Evolutionary conservation across 1,140 invertebrate species (phyloP).

Genomic region (Asobara japonica): DNA sequence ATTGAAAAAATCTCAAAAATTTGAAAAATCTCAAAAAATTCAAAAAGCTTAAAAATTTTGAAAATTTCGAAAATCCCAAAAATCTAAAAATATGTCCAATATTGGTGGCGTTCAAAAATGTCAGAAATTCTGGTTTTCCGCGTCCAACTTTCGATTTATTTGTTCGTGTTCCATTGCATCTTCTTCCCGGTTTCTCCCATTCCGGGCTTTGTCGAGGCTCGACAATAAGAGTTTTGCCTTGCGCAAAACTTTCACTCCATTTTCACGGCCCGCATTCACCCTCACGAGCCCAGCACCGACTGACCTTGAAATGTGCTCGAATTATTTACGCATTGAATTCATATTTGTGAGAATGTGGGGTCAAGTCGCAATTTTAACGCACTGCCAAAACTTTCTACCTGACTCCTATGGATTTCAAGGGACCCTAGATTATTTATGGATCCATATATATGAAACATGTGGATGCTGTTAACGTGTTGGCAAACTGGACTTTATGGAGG

Average conservation of each 20-base stretch:
- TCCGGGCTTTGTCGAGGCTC: background rate
- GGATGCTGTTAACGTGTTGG: constrained; percentile 48
- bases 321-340: constrained; percentile 37
- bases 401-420: constrained; percentile 14
- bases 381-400: constrained; percentile 18
- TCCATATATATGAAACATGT: constrained; percentile 31
- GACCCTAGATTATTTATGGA: background rate
- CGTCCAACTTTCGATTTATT: constrained; percentile 59
- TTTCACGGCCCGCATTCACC: background rate
- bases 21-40: no score
- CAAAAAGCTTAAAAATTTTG: no score
- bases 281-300: no score
- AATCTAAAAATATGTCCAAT: no score
- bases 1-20: no score
- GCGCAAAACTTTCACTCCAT: constrained; percentile 46
- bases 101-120: no score
- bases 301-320: constrained; percentile 29
- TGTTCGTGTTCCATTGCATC: constrained; percentile 12
- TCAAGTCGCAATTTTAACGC: constrained; percentile 16
- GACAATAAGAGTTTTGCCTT: constrained; percentile 29
- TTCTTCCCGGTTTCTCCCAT: constrained; percentile 20
- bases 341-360: constrained; percentile 23
- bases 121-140: no score
- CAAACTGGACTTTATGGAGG: constrained; percentile 35
- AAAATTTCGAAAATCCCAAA: no score